phyloP scores from a whole-genome alignment of 35 echinoderm and acorn worm species.

The Lytechinus variegatus region DNA sequence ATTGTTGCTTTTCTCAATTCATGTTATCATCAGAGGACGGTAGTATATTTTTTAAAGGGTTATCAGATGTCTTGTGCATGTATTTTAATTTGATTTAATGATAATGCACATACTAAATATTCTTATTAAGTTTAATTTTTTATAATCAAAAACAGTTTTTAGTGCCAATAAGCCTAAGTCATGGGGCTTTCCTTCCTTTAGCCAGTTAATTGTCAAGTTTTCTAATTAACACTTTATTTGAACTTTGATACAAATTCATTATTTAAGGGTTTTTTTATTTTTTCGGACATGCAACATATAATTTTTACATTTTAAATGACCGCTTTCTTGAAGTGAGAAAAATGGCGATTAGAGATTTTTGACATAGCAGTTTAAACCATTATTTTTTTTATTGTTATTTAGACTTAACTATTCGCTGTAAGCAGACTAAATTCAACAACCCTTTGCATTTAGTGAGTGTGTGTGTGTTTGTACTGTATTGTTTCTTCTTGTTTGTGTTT shows the following conservation, averaged over 20 bases:
- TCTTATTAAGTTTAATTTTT: background rate
- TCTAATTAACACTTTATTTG: background rate
- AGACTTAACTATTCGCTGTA: too few relatives aligned
- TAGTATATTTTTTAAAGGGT: background rate
- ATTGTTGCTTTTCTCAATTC: background rate
- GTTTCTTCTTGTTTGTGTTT: slow-evolving; percentile 7
- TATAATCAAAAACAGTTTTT: background rate
- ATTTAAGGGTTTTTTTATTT: background rate
- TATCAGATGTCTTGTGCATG: background rate
- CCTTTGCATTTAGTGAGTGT: background rate
- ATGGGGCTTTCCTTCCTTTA: background rate
- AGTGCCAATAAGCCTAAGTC: background rate
- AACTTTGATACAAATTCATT: background rate
- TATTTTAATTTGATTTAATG: background rate
- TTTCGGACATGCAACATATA: too few relatives aligned
- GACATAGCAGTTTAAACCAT: too few relatives aligned
- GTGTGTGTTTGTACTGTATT: background rate
- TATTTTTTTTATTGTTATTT: too few relatives aligned
- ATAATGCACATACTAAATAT: background rate
- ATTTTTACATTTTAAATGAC: too few relatives aligned
- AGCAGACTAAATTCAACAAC: background rate
- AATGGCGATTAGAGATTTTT: too few relatives aligned
- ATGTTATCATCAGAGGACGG: background rate
- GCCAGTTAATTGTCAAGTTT: background rate
- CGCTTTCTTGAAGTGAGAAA: too few relatives aligned